Evolutionary conservation across 2,888 invertebrate genomes (phyloP), one percentile per base, ranked within the genome.

Genomic region (Chrysolina americana): DNA sequence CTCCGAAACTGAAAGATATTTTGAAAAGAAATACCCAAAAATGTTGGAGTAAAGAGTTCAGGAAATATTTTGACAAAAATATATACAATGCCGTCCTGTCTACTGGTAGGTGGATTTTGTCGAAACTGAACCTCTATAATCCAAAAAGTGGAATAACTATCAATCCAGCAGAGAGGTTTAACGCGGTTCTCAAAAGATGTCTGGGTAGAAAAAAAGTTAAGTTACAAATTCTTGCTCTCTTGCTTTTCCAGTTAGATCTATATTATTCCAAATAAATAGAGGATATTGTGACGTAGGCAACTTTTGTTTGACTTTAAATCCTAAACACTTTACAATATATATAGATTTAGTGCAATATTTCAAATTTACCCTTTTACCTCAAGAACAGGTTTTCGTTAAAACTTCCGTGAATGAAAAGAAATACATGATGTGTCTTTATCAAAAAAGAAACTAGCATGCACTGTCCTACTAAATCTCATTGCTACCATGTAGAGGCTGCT

Each of bases 231-330:
- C 53, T 53, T 6, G 13, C 53, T 9, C 53, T 53, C 13, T 44
- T 44, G 13, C 44, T 44, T 44, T 44, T 44, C 8, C 9, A 44
- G 44, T 44, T 44, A 9, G 44, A 44, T 13, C 44, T 44, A 5
- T 44, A 44, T 44, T 44, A 44, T 44, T 44, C 44, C 1, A 28
- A 44, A 44, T 3, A 44, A 53, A 19, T 53, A 17, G 53, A 13
- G 53, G 53, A 53, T 53, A 53, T 53, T 53, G 53, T 10, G 21
- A 53, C 53, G 21, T 53, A 17, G 53, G 17, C 17, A 53, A 53
- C 11, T 53, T n/a, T 21, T 10, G 6, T 53, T 53, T 53, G 17
- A 53, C 44, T 44, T 44, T 9, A 9, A 44, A 6, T 44, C 8
- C 13, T 4, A 44, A 44, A 44, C 44, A 44, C 44, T 44, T 44